Percentiles rank a stretch among this genome's conserved stretches.
These are phyloP conservation scores for Cryptocephalus moraei DNA, from an alignment of 2,888 invertebrate genomes.

Conservation along the genomic window DNA sequence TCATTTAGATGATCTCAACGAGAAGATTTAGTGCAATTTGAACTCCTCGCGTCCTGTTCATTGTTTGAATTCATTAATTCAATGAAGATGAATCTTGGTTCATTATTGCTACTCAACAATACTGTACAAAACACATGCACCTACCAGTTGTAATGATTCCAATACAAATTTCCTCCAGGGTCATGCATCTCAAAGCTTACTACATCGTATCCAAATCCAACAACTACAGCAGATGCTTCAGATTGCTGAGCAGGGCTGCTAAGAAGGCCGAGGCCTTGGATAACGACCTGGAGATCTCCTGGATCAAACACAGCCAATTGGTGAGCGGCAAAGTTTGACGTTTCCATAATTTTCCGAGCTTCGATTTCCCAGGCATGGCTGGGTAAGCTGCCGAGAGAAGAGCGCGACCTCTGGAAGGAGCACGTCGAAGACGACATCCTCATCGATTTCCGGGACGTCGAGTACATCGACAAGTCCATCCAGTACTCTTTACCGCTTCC, in stretches of 20 bases:
- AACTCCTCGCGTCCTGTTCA: no score
- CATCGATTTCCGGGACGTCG: conserved; percentile 40
- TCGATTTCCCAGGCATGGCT: conserved; percentile 42
- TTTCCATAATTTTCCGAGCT: background rate
- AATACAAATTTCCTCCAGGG: conserved; percentile 33
- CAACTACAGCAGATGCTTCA: conserved; percentile 32
- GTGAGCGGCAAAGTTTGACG: conserved; percentile 26
- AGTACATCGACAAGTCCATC: conserved; percentile 29
- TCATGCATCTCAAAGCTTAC: conserved; percentile 44
- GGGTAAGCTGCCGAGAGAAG: conserved; percentile 36
- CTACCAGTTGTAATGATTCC: background rate
- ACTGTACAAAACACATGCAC: background rate
- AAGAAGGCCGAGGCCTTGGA: conserved; percentile 33
- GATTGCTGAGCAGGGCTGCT: conserved; percentile 35
- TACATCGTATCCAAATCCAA: conserved; percentile 40
- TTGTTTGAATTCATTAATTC: no score
- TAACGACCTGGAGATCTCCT: conserved; percentile 38
- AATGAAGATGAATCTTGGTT: no score
- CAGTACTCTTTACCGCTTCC: conserved; percentile 26
- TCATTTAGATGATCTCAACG: no score
- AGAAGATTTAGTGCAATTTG: no score
- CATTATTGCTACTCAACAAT: background rate
- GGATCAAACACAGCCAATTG: conserved; percentile 44
- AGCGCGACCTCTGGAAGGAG: conserved; percentile 41
- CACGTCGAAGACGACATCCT: conserved; percentile 36